Evolutionary conservation across 2,888 invertebrate genomes (phyloP).

Genomic region (Willowsia nigromaculata): DNA sequence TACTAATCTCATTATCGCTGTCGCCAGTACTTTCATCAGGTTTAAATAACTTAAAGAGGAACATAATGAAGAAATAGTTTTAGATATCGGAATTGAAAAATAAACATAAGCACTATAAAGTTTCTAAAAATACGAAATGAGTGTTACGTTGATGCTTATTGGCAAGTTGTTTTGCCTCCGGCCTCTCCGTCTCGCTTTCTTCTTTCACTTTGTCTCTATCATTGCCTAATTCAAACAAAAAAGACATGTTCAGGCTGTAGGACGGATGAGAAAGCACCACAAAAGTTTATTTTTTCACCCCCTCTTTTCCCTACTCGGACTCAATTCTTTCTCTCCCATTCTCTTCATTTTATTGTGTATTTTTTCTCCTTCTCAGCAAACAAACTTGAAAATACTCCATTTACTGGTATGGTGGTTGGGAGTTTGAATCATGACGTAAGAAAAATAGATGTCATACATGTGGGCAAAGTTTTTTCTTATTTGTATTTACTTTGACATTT

Average conservation of each 20-base stretch:
- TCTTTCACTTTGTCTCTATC: neutral
- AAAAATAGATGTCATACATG: neutral
- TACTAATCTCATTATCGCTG: too few relatives aligned
- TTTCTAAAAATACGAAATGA: too few relatives aligned
- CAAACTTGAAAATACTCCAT: constrained; percentile 15
- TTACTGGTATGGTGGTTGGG: neutral
- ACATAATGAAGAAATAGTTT: too few relatives aligned
- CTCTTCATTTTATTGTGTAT: neutral
- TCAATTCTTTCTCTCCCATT: neutral
- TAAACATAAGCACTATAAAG: too few relatives aligned
- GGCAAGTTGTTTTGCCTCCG: constrained; percentile 18
- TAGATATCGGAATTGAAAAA: too few relatives aligned
- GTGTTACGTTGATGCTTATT: neutral
- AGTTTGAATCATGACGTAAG: neutral
- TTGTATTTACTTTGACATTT: constrained; percentile 21
- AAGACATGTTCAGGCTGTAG: constrained; percentile 3
- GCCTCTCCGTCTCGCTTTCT: neutral
- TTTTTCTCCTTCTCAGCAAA: constrained; percentile 3
- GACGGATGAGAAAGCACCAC: neutral
- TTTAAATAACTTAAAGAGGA: too few relatives aligned
- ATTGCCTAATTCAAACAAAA: constrained; percentile 4
- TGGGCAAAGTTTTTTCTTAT: neutral
- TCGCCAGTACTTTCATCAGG: too few relatives aligned
- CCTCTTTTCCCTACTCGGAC: neutral
- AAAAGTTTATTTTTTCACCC: constrained; percentile 31